These are phyloP conservation scores for Apamea epomidion DNA, from an alignment of 2,888 invertebrate species.

Conservation along the genomic window DNA sequence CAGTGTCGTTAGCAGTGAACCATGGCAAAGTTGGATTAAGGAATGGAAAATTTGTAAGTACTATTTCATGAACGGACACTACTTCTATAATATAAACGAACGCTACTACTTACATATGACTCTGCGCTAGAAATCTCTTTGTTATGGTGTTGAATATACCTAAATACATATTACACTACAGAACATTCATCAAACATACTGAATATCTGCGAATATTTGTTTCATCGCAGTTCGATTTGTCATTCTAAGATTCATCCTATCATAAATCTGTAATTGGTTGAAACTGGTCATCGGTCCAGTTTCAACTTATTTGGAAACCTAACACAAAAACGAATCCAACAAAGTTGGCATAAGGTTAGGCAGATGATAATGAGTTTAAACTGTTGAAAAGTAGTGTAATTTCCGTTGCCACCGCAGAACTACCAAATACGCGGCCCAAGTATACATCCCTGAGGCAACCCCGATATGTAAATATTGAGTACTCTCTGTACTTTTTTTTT, in stretches of 20 bases:
- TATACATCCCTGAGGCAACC: constrained; percentile 20
- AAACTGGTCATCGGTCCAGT: background rate
- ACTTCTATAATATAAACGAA: background rate
- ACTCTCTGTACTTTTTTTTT: background rate
- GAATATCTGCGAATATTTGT: background rate
- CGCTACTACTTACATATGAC: background rate
- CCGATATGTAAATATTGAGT: background rate
- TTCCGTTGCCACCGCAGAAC: background rate
- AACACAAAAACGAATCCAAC: background rate
- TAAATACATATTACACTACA: background rate
- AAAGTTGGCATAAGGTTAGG: background rate
- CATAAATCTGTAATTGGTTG: background rate
- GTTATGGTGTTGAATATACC: background rate
- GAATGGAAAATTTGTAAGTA: constrained; percentile 78
- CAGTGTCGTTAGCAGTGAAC: constrained; percentile 77
- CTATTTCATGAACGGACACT: background rate
- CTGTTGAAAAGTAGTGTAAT: background rate
- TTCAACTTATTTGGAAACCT: background rate
- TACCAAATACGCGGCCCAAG: constrained; percentile 15
- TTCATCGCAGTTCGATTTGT: background rate
- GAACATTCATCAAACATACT: background rate
- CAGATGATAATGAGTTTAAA: background rate
- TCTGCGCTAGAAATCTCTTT: background rate
- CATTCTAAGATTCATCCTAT: background rate
- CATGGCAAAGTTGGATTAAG: constrained; percentile 77